phyloP scores from a whole-genome alignment of 2,888 invertebrate species.

The Eupithecia subumbrata region DNA sequence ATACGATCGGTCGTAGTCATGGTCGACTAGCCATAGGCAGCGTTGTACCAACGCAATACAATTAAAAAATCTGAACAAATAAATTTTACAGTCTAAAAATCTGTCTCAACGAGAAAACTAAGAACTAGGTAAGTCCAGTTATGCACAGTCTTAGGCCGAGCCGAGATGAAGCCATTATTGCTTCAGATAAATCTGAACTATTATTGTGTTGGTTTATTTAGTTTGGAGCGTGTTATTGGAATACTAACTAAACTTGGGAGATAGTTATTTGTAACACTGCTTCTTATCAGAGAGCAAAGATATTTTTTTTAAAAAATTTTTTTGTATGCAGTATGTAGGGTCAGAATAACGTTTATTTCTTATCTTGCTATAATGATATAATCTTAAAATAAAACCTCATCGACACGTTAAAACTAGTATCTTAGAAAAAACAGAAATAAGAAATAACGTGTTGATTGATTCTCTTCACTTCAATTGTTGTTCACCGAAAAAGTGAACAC shows the following conservation, averaged over 20 bases:
- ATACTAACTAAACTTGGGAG: constrained; percentile 8
- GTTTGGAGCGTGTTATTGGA: constrained; percentile 13
- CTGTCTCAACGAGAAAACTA: not conserved
- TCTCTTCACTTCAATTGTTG: too few relatives aligned
- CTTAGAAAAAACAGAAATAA: too few relatives aligned
- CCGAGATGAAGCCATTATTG: constrained; percentile 20
- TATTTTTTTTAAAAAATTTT: not conserved
- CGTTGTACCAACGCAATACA: not conserved
- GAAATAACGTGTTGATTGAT: too few relatives aligned
- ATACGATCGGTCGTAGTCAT: not conserved
- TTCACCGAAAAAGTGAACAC: too few relatives aligned
- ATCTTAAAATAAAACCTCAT: too few relatives aligned
- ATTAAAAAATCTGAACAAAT: not conserved
- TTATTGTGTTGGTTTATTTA: constrained; percentile 23
- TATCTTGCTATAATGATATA: too few relatives aligned
- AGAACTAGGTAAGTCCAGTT: constrained; percentile 2
- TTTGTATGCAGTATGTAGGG: too few relatives aligned
- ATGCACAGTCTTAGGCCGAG: not conserved
- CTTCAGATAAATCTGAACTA: constrained; percentile 29
- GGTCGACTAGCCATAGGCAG: not conserved
- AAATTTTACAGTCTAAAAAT: not conserved
- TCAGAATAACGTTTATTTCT: not conserved
- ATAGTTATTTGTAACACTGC: not conserved
- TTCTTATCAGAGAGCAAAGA: not conserved
- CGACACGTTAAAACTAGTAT: too few relatives aligned